These are phyloP conservation scores for Hirudinaria manillensis DNA, from an alignment of 2,888 invertebrate genomes.

Conservation along the genomic window DNA sequence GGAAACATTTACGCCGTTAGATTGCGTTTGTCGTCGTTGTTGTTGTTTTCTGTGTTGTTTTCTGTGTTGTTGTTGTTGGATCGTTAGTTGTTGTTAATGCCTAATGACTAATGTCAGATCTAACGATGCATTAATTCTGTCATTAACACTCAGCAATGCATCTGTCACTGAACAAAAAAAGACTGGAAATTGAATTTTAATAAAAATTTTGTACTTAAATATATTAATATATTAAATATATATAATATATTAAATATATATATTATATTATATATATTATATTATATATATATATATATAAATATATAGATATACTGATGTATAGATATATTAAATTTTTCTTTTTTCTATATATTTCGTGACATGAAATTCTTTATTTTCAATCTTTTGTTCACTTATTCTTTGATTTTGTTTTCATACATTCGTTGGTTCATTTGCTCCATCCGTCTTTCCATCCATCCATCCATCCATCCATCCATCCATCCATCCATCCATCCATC, in stretches of 20 bases:
- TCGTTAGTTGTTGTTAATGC: neutral
- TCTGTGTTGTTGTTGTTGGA: neutral
- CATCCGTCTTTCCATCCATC: neutral
- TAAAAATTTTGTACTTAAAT: too few species aligned
- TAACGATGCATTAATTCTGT: too few species aligned
- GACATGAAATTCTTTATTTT: neutral
- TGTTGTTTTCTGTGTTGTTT: neutral
- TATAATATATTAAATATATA: too few species aligned
- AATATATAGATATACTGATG: too few species aligned
- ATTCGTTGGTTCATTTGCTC: neutral
- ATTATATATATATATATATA: too few species aligned
- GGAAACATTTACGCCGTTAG: slow-evolving; percentile 68
- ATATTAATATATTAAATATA: too few species aligned
- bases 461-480: neutral
- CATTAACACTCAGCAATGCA: too few species aligned
- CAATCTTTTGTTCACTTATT: neutral
- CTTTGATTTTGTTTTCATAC: neutral
- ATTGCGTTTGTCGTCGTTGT: neutral
- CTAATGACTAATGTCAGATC: neutral
- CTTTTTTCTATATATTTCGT: too few species aligned
- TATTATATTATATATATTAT: too few species aligned
- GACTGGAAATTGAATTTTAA: too few species aligned
- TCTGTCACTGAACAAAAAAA: too few species aligned
- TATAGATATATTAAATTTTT: too few species aligned
- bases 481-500: neutral